Base-by-base conservation (phyloP, 2,113 vertebrate genomes). In the Tamias sibiricus region DNA sequence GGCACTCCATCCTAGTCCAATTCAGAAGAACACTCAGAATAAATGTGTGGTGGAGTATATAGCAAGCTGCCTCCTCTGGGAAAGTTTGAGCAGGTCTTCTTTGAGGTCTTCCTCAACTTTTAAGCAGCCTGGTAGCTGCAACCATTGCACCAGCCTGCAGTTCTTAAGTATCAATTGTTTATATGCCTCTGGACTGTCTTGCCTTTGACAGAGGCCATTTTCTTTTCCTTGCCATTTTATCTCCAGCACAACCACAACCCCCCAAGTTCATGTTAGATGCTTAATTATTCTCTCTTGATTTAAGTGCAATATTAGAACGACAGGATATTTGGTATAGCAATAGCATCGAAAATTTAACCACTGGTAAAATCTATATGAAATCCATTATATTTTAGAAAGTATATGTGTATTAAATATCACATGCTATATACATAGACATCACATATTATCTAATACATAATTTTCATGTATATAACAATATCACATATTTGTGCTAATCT, bases 311-410 rank as follows among this genome's bases (percentile, higher is more conserved):
- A n/a, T 59, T 92, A 80, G 42, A 86, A n/a, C 66, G 12, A 22
- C 1, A 81, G 35, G 37, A 71, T 84, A 66, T 72, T 92, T 90
- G 16, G 11, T 44, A 68, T 57, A 94, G 4, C 9, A 59, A 44
- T 83, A 44, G 7, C 14, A 3, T 26, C n/a, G 44, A 91, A 37
- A 37, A 91, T 44, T 90, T 80, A 77, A 52, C 26, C 10, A 89
- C 30, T 77, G 14, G 62, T 42, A 62, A 92, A 44, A 89, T 79
- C 52, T 81, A 82, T 86, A 28, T 71, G 66, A 94, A 87, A 76
- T 26, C 54, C 22, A 57, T 88, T 64, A 6, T 84, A 59, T 87
- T 81, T 81, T 59, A 76, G 24, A 75, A 90, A 95, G 47, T 69
- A 71, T 72, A 4, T n/a, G 37, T 81, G 8, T 6, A 44, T 88